These are phyloP conservation scores for Hapalemur alaotrensis DNA, from an alignment of 2,797 vertebrate species.

Conservation along the genomic window DNA sequence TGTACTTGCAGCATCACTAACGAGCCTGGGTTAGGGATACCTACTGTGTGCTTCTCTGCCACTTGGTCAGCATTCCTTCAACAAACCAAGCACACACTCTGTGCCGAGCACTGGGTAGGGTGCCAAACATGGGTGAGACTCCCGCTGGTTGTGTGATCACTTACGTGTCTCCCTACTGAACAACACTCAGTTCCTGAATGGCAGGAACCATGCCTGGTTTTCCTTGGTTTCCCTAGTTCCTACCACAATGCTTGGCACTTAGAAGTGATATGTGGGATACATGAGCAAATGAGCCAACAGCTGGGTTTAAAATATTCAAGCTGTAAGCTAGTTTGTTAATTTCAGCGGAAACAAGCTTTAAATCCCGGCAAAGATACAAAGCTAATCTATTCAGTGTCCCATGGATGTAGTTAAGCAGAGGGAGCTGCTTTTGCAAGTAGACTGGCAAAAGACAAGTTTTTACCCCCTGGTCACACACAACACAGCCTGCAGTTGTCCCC, in stretches of 20 bases:
- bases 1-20: neutral
- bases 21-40: neutral
- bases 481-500: neutral
- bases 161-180: neutral
- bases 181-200: neutral
- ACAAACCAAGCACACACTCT: neutral
- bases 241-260: neutral
- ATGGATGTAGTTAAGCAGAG: neutral
- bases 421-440: neutral
- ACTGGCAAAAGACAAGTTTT: neutral
- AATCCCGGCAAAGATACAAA: neutral
- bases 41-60: neutral
- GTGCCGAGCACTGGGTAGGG: neutral
- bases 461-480: too few relatives aligned
- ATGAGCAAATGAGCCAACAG: neutral
- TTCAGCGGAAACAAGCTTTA: neutral
- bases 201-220: neutral
- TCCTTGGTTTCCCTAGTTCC: neutral
- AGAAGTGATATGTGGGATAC: neutral
- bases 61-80: neutral
- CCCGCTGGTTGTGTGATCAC: neutral
- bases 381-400: constrained; percentile 12
- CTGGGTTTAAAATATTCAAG: constrained; percentile 4
- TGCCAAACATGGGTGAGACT: too few relatives aligned
- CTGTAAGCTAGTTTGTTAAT: neutral